Conservation (phyloP, 2,888 invertebrate species). For the Amiota communis region DNA sequence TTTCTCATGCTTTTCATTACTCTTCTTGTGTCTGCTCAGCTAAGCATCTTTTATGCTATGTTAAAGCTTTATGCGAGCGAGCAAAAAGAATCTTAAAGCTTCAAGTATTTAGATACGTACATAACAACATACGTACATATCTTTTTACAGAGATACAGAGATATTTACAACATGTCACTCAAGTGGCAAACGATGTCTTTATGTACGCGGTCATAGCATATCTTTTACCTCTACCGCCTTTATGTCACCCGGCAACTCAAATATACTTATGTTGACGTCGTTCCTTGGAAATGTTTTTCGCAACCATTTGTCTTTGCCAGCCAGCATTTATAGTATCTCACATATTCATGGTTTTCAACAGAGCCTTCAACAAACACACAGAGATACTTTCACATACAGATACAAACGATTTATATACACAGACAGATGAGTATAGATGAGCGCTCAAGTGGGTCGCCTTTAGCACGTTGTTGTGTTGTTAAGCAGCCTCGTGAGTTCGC, state of each 20-base stretch:
- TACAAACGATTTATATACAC: too few relatives aligned
- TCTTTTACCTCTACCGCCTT: background rate
- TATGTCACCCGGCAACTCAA: background rate
- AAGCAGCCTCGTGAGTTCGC: slow-evolving; percentile 3
- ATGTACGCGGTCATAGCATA: slow-evolving; percentile 4
- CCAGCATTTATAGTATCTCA: background rate
- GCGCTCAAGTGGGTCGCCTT: slow-evolving; percentile 11
- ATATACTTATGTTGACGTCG: too few relatives aligned
- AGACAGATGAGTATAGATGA: background rate
- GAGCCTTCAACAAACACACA: background rate
- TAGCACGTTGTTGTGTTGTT: background rate
- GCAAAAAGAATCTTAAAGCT: slow-evolving; percentile 8
- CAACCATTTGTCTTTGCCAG: slow-evolving; percentile 21
- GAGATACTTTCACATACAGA: too few relatives aligned
- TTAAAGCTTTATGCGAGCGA: slow-evolving; percentile 21
- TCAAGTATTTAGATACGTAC: background rate
- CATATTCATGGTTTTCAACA: slow-evolving; percentile 20
- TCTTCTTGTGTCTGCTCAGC: slow-evolving; percentile 3
- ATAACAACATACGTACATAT: background rate
- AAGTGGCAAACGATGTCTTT: slow-evolving; percentile 15
- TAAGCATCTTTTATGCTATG: slow-evolving; percentile 10
- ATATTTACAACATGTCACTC: background rate
- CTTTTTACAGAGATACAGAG: background rate
- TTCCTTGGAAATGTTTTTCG: background rate
- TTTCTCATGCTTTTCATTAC: background rate